phyloP scores from a whole-genome alignment of 1,140 invertebrate species.

The Dufourea novaeangliae region DNA sequence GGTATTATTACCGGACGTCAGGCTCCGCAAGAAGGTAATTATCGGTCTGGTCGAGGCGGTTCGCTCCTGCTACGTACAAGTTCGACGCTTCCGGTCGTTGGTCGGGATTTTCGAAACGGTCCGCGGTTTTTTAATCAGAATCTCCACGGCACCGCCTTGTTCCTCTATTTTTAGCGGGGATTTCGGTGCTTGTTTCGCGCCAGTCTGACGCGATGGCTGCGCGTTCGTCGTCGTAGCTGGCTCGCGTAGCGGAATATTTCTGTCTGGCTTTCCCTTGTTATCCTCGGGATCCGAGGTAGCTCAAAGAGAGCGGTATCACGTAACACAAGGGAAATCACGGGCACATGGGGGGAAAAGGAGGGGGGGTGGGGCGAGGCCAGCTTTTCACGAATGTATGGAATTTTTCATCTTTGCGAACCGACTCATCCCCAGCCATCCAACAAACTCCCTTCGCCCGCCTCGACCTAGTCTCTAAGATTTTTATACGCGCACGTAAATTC shows the following conservation, averaged over 20 bases:
- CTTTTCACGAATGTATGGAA: constrained; percentile 67
- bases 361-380: constrained; percentile 11
- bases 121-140: neutral
- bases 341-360: too few species aligned
- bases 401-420: constrained; percentile 58
- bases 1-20: constrained; percentile 40
- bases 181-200: neutral
- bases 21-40: constrained; percentile 23
- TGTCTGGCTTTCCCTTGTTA: constrained; percentile 22
- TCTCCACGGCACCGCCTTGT: too few species aligned
- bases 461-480: neutral
- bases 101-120: neutral
- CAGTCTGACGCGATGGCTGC: too few species aligned
- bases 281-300: neutral
- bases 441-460: neutral
- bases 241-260: constrained; percentile 5
- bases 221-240: too few species aligned
- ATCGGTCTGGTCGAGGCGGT: neutral
- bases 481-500: constrained; percentile 4
- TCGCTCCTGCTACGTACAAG: neutral
- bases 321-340: constrained; percentile 64
- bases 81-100: neutral
- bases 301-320: constrained; percentile 42
- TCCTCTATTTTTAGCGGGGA: neutral
- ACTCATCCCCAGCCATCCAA: too few species aligned